Percentiles rank a stretch among this genome's conserved stretches.
phyloP scores from a whole-genome alignment of 2,113 vertebrate genomes.

The Crotalus tigris region DNA sequence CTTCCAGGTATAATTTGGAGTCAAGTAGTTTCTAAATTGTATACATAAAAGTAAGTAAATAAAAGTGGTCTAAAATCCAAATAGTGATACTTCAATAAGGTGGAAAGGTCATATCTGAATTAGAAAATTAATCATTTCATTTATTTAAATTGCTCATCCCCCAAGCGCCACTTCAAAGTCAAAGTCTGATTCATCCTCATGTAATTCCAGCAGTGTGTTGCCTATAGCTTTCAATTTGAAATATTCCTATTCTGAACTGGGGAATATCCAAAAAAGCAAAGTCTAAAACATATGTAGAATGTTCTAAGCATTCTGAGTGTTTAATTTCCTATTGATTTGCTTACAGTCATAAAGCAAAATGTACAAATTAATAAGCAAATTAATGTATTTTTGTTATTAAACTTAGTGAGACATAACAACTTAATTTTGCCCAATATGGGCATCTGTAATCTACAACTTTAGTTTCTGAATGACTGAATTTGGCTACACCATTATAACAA shows the following conservation, averaged over 20 bases:
- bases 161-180: not conserved
- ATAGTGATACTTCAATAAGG: not conserved
- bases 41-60: not conserved
- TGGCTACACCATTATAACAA: not conserved
- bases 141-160: not conserved
- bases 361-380: not conserved
- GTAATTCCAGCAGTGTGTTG: not conserved
- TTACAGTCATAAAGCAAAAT: not conserved
- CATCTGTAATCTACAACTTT: not conserved
- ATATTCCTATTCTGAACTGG: not conserved
- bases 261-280: not conserved
- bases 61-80: not conserved
- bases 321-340: not conserved
- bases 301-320: not conserved
- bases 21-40: not conserved
- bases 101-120: not conserved
- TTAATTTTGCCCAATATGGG: not conserved
- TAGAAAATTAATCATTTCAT: constrained; percentile 6
- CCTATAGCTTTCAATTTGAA: not conserved
- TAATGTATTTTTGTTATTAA: not conserved
- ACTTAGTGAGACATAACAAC: not conserved
- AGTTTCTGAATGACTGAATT: not conserved
- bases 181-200: not conserved
- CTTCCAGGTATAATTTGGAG: not conserved
- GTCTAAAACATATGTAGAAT: not conserved